Conservation (phyloP, 2,113 vertebrate species). For the Stercorarius parasiticus region DNA sequence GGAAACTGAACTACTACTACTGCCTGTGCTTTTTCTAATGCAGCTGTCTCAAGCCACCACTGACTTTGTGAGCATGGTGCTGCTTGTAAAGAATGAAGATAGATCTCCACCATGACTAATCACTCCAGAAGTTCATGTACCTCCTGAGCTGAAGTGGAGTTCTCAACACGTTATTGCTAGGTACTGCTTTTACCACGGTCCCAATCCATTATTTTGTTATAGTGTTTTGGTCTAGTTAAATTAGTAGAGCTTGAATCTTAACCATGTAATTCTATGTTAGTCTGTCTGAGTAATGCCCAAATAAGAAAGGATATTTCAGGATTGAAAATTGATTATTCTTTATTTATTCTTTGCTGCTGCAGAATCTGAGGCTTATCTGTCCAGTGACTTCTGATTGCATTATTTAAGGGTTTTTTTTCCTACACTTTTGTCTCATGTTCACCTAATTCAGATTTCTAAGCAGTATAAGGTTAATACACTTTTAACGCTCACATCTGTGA, state of each 20-base stretch:
- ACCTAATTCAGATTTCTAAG: not conserved
- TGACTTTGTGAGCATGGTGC: not conserved
- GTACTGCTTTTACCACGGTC: not conserved
- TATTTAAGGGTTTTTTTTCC: not conserved
- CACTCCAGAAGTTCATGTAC: not conserved
- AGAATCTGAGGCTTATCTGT: not conserved
- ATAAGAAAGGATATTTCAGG: not conserved
- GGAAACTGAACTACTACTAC: not conserved
- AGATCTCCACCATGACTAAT: not conserved
- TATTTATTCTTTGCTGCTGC: not conserved
- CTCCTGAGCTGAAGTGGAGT: not conserved
- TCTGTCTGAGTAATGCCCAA: not conserved
- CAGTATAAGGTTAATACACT: not conserved
- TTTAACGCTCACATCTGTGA: not conserved
- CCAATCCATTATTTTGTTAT: not conserved
- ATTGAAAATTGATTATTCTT: not conserved
- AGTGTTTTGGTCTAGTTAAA: not conserved
- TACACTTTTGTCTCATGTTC: not conserved
- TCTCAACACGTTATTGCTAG: not conserved
- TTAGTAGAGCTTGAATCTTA: not conserved
- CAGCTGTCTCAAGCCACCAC: not conserved
- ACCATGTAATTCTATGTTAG: not conserved
- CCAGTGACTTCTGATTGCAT: not conserved
- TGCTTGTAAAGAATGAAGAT: not conserved
- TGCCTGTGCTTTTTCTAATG: not conserved